A percentile compares a stretch with the other conserved stretches of the same genome.
These are phyloP conservation scores for Kobus ellipsiprymnus DNA, from an alignment of 2,113 vertebrate genomes.

Conservation along the genomic window DNA sequence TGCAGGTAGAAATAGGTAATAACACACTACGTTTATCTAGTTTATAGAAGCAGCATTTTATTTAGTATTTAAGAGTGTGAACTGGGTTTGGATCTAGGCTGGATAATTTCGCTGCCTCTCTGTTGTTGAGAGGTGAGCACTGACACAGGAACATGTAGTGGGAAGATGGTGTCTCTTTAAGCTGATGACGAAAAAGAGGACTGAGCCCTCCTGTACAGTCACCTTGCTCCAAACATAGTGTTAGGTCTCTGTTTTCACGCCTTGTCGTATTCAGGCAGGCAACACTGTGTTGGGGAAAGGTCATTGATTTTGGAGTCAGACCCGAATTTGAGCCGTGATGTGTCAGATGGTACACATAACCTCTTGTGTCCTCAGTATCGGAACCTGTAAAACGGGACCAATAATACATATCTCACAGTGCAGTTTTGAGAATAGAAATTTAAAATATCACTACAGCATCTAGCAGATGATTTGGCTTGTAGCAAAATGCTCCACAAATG, in stretches of 20 bases:
- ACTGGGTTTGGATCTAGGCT: background rate
- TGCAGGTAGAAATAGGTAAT: background rate
- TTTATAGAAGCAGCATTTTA: background rate
- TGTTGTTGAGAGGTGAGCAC: background rate
- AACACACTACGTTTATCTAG: background rate
- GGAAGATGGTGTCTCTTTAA: background rate
- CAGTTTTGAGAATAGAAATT: background rate
- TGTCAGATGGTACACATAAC: background rate
- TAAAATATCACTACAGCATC: background rate
- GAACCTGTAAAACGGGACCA: background rate
- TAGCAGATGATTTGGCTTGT: background rate
- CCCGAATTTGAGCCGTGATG: background rate
- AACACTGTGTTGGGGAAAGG: background rate
- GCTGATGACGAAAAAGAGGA: background rate
- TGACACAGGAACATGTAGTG: background rate
- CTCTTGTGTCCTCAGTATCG: background rate
- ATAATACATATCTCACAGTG: background rate
- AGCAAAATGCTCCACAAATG: background rate
- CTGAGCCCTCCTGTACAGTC: background rate
- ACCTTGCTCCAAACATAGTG: background rate
- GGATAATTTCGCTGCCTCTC: background rate
- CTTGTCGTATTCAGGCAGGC: background rate
- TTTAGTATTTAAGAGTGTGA: background rate
- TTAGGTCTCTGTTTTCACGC: background rate
- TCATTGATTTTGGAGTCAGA: background rate